phyloP scores from a whole-genome alignment of 2,113 vertebrate species.

The Paradisaea rubra region DNA sequence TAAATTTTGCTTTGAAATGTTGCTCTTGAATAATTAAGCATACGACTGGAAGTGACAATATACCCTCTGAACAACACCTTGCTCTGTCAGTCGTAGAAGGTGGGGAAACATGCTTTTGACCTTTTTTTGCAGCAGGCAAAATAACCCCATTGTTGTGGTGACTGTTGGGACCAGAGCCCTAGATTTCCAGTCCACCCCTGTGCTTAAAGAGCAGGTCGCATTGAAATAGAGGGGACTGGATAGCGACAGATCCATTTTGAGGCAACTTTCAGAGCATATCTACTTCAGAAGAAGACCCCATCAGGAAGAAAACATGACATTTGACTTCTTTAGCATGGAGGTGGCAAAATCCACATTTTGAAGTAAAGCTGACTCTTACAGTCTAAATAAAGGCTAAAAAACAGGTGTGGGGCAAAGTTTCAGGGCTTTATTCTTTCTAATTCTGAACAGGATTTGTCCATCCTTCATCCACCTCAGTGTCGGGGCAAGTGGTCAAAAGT shows the following conservation, averaged over 20 bases:
- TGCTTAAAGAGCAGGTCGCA: not conserved
- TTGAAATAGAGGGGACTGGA: not conserved
- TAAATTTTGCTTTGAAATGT: not conserved
- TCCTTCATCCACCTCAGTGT: not conserved
- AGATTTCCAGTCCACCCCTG: not conserved
- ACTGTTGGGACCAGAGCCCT: not conserved
- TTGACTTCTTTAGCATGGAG: not conserved
- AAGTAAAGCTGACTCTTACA: not conserved
- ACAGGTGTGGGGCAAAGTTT: not conserved
- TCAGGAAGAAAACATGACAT: not conserved
- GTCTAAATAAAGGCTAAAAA: not conserved
- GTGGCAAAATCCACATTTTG: not conserved
- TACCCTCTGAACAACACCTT: not conserved
- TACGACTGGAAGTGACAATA: not conserved
- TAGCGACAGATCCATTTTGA: not conserved
- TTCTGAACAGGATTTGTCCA: not conserved
- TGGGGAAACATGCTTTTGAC: not conserved
- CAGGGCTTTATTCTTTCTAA: not conserved
- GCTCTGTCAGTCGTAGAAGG: not conserved
- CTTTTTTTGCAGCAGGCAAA: not conserved
- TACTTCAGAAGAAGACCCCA: not conserved
- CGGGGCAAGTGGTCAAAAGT: not conserved
- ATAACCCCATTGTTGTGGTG: accelerated
- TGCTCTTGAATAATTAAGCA: not conserved
- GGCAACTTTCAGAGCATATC: not conserved